A percentile compares a stretch with the other conserved stretches of the same genome.
These are phyloP conservation scores for Notodonta dromedarius DNA, from an alignment of 2,888 invertebrate species.

Conservation along the genomic window DNA sequence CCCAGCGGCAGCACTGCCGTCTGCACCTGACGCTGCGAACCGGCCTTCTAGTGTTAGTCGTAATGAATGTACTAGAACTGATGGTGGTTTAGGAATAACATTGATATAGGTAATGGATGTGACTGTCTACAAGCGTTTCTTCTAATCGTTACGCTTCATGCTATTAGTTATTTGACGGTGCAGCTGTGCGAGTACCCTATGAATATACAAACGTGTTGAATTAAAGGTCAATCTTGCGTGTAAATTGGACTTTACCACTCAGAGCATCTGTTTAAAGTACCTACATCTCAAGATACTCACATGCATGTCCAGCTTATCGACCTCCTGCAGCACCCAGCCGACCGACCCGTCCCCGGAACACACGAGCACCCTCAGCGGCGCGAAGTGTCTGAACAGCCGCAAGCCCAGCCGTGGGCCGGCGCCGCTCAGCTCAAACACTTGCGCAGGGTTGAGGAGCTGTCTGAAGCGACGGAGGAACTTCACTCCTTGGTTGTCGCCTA, in stretches of 20 bases:
- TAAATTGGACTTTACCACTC: no score
- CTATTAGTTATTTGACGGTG: no score
- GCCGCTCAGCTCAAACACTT: conserved; percentile 98
- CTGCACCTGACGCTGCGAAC: conserved; percentile 92
- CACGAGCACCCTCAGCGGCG: conserved; percentile 97
- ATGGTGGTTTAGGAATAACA: neutral
- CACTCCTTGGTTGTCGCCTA: conserved; percentile 98
- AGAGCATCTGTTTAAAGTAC: no score
- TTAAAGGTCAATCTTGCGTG: no score
- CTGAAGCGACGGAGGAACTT: conserved; percentile 97
- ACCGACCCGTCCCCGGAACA: conserved; percentile 99
- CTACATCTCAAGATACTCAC: conserved; percentile 82
- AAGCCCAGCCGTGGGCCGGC: conserved; percentile 94
- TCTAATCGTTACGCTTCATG: no score
- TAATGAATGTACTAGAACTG: neutral
- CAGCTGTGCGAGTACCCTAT: no score
- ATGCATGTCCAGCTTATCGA: conserved; percentile 97
- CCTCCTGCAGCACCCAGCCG: conserved; percentile 98
- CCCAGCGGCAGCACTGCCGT: conserved; percentile 97
- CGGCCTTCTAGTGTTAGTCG: neutral
- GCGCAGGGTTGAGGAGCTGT: conserved; percentile 97
- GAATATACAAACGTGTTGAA: no score
- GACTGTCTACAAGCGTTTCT: no score
- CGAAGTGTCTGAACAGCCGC: conserved; percentile 96
- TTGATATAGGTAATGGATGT: no score